Base-by-base conservation (phyloP, 2,797 vertebrate species). In the Tachyglossus aculeatus region DNA sequence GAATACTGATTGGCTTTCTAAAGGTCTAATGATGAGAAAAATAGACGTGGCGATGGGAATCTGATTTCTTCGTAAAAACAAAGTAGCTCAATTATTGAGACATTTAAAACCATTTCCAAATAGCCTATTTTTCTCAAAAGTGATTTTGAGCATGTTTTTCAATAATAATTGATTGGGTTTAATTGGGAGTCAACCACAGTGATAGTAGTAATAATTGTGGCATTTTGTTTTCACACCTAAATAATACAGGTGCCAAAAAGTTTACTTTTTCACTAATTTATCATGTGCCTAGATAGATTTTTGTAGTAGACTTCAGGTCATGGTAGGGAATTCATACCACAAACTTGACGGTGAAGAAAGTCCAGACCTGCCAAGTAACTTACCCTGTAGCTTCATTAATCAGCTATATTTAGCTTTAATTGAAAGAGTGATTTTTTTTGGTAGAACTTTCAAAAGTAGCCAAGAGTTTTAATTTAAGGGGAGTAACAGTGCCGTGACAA, bases 161-260 rank as follows among this genome's bases (percentile, higher is more conserved):
- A 54, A 40, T 24, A 68, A 40, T 47, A 29, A 45, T 51, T 70
- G 38, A 59, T 55, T 13, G 67, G 19, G 37, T 70, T 5, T 58
- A 39, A 72, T 70, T 51, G 61, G 9, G 25, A 48, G 6, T 59
- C 31, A 45, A 55, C n/a, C n/a, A n/a, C n/a, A n/a, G n/a, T n/a
- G n/a, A n/a, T n/a, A n/a, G n/a, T n/a, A n/a, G n/a, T n/a, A n/a
- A n/a, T n/a, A n/a, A n/a, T n/a, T n/a, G n/a, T n/a, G n/a, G n/a
- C 13, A 41, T 62, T 56, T 52, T 65, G n/a, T 68, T 74, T 80
- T 59, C 18, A 21, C 62, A 45, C 40, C 71, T 21, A 64, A 25
- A 61, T 70, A 64, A 47, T 67, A 48, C 4, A 48, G 9, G 50
- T 31, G 5, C 67, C 39, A 48, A 14, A 73, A 62, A 62, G 31